Conservation (phyloP, 2,113 vertebrate species). For the Rallus limicola region DNA sequence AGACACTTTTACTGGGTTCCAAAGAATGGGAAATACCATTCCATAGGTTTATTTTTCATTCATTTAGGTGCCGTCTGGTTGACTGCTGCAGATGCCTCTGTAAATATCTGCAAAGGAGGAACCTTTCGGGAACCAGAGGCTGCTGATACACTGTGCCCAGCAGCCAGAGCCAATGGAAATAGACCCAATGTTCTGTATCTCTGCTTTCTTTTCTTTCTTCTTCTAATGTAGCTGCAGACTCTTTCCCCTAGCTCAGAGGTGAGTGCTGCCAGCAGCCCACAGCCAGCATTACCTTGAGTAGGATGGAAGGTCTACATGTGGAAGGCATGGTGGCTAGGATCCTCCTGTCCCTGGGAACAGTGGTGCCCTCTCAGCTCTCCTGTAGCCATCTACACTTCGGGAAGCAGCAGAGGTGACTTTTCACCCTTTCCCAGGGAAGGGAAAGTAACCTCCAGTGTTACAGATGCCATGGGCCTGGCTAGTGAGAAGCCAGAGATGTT, state of each 20-base stretch:
- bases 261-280: neutral
- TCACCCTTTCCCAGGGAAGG: neutral
- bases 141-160: neutral
- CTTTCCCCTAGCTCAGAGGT: neutral
- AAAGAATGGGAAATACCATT: conserved; percentile 32
- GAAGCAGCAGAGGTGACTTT: neutral
- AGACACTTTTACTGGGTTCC: conserved; percentile 6
- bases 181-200: neutral
- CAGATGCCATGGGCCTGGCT: neutral
- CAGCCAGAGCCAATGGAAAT: neutral
- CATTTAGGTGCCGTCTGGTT: neutral
- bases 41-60: conserved; percentile 35
- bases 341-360: neutral
- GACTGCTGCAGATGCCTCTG: conserved; percentile 16
- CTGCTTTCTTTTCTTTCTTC: neutral
- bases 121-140: neutral
- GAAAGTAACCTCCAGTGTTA: neutral
- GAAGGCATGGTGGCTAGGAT: fast-evolving
- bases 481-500: neutral
- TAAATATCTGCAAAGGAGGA: conserved; percentile 8
- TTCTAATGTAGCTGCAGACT: neutral
- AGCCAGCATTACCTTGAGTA: neutral
- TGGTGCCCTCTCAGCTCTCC: neutral
- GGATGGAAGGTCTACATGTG: neutral
- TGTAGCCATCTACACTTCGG: neutral